Percentiles rank a stretch among this genome's conserved stretches.
These are phyloP conservation scores for Sinotaia quadrata DNA, from an alignment of 2,888 invertebrate genomes.

Conservation along the genomic window DNA sequence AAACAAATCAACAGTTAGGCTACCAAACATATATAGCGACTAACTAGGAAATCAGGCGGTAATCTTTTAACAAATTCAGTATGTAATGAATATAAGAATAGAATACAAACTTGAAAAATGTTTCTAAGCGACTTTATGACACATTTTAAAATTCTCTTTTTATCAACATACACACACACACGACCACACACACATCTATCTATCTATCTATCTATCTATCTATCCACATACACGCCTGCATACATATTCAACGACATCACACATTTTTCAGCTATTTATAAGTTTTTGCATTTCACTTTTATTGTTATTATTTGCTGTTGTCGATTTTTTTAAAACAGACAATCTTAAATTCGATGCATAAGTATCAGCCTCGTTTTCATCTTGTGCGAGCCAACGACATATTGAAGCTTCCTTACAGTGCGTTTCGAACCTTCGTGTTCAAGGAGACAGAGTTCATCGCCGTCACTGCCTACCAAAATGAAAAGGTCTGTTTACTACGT, in stretches of 20 bases:
- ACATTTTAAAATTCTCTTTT: too few species aligned
- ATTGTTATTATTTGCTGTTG: not conserved
- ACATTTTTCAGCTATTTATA: not conserved
- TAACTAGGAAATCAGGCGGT: too few species aligned
- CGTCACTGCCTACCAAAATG: constrained; percentile 99
- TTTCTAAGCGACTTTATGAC: too few species aligned
- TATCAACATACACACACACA: not conserved
- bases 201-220: not conserved
- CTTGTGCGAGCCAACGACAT: constrained; percentile 89
- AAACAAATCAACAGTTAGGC: too few species aligned
- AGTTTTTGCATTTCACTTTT: not conserved
- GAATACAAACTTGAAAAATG: too few species aligned
- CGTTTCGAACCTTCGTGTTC: constrained; percentile 79
- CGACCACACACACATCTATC: not conserved
- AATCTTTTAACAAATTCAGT: too few species aligned
- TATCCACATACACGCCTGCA: not conserved
- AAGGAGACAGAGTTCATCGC: constrained; percentile 90
- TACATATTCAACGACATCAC: not conserved
- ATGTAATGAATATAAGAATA: too few species aligned
- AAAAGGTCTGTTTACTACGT: too few species aligned
- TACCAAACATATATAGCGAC: too few species aligned
- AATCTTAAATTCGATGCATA: constrained; percentile 93
- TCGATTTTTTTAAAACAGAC: constrained; percentile 59
- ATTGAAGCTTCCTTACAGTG: constrained; percentile 89
- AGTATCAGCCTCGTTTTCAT: constrained; percentile 91